Evolutionary conservation across 2,113 vertebrate genomes (phyloP).

Genomic region (Carollia perspicillata): DNA sequence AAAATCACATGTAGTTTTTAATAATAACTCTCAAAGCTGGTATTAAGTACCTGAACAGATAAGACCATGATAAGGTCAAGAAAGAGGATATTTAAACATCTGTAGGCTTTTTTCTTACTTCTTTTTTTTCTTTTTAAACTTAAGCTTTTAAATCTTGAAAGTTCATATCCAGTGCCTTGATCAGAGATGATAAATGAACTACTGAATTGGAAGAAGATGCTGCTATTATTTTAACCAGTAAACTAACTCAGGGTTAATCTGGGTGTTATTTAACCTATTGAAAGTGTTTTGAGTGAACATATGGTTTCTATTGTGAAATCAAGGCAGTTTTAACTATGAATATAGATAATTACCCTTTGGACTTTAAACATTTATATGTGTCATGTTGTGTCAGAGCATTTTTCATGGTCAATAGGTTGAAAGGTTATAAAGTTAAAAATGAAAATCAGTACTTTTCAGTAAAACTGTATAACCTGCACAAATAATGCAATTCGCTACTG

Average conservation of each 20-base stretch:
- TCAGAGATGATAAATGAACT: slow-evolving; percentile 87
- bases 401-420: slow-evolving; percentile 87
- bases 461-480: slow-evolving; percentile 60
- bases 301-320: slow-evolving; percentile 89
- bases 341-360: slow-evolving; percentile 88
- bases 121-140: slow-evolving; percentile 77
- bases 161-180: slow-evolving; percentile 81
- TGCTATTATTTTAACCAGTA: slow-evolving; percentile 88
- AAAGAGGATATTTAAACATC: slow-evolving; percentile 76
- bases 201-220: slow-evolving; percentile 87
- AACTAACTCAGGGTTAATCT: slow-evolving; percentile 86
- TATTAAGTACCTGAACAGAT: slow-evolving; percentile 63
- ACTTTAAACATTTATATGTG: slow-evolving; percentile 89
- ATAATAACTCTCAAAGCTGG: slow-evolving; percentile 62
- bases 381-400: slow-evolving; percentile 84
- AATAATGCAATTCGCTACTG: slow-evolving; percentile 84
- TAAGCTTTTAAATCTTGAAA: slow-evolving; percentile 83
- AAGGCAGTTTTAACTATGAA: slow-evolving; percentile 88
- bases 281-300: slow-evolving; percentile 85
- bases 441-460: slow-evolving; percentile 78
- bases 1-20: slow-evolving; percentile 59
- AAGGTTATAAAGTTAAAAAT: slow-evolving; percentile 86
- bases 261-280: slow-evolving; percentile 85
- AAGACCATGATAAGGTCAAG: slow-evolving; percentile 51
- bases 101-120: slow-evolving; percentile 62